phyloP scores from a whole-genome alignment of 2,888 invertebrate species.

The Carcina quercana region DNA sequence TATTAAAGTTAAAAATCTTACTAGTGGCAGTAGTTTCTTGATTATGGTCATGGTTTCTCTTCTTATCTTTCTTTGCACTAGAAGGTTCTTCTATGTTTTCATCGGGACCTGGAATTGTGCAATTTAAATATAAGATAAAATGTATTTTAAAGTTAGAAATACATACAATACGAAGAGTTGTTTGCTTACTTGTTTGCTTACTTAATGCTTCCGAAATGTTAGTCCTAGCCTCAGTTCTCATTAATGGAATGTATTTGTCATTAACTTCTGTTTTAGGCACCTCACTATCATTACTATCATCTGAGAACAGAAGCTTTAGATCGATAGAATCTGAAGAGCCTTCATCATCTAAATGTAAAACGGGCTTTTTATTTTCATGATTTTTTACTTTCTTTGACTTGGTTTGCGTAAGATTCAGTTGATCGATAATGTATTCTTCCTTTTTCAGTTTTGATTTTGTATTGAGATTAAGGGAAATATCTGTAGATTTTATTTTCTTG shows the following conservation, averaged over 20 bases:
- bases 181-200: conserved; percentile 18
- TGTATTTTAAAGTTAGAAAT: not conserved
- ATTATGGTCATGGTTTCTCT: conserved; percentile 15
- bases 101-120: not conserved
- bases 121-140: not conserved
- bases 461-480: conserved; percentile 44
- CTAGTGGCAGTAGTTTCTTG: conserved; percentile 14
- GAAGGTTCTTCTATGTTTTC: not conserved
- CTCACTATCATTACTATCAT: conserved; percentile 40
- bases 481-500: conserved; percentile 25
- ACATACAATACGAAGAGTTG: not conserved
- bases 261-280: conserved; percentile 13
- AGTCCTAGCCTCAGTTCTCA: conserved; percentile 41
- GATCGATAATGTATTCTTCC: conserved; percentile 41
- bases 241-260: conserved; percentile 42
- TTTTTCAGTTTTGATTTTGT: conserved; percentile 35
- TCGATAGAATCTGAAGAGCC: conserved; percentile 49
- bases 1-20: no score
- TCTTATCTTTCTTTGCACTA: conserved; percentile 22
- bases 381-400: conserved; percentile 36
- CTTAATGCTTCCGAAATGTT: conserved; percentile 33
- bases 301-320: conserved; percentile 50
- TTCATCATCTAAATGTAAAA: no score
- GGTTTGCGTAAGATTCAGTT: conserved; percentile 49
- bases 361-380: no score